These are phyloP conservation scores for Aphelenchoides bicaudatus DNA, from an alignment of 2,888 invertebrate species.

Conservation along the genomic window DNA sequence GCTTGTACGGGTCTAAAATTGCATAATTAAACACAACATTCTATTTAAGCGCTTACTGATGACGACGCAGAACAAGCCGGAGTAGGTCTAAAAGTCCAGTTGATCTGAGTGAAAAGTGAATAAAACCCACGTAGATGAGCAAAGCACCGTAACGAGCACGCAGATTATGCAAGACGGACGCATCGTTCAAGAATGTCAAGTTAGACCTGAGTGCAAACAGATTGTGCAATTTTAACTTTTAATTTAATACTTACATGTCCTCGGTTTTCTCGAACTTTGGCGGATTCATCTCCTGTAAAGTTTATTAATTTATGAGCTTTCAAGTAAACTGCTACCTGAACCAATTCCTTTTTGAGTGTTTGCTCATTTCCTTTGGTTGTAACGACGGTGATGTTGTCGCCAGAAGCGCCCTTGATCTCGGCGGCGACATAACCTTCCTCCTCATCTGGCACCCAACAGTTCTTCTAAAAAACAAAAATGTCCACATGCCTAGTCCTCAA, in stretches of 20 bases:
- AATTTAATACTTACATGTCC: no score
- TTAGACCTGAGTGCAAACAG: no score
- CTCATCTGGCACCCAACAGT: slow-evolving; percentile 76
- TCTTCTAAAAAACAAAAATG: no score
- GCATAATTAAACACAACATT: no score
- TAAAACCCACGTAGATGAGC: slow-evolving; percentile 73
- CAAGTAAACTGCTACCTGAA: no score
- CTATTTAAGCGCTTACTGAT: no score
- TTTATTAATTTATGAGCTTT: no score
- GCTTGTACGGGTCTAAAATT: slow-evolving; percentile 60
- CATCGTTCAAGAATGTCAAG: slow-evolving; percentile 98
- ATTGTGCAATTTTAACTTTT: no score
- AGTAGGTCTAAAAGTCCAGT: slow-evolving; percentile 50
- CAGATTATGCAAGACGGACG: slow-evolving; percentile 95
- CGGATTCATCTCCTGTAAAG: slow-evolving; percentile 97
- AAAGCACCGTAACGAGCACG: slow-evolving; percentile 94
- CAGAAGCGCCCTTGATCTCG: slow-evolving; percentile 97
- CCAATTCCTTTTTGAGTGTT: slow-evolving; percentile 80
- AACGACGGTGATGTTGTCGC: slow-evolving; percentile 83
- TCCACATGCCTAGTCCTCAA: no score
- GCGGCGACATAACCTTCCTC: slow-evolving; percentile 74
- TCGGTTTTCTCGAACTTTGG: slow-evolving; percentile 93
- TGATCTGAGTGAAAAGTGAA: neutral
- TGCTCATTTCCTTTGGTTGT: slow-evolving; percentile 64
- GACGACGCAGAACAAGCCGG: slow-evolving; percentile 60